Conservation (phyloP, 2,113 vertebrate genomes). For the Neogobius melanostomus region DNA sequence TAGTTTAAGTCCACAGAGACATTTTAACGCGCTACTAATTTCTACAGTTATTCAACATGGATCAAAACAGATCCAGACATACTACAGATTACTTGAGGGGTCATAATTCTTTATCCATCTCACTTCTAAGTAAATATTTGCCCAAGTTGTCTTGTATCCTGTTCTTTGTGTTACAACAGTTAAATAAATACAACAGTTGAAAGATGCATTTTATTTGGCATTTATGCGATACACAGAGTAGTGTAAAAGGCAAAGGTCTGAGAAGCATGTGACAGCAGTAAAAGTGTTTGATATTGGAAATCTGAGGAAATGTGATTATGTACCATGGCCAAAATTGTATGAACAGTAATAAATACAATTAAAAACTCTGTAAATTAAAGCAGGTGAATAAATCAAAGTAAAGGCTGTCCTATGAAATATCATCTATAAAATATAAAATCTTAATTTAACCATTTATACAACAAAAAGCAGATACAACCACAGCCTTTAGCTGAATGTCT, state of each 20-base stretch:
- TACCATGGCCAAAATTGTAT: conserved; percentile 9
- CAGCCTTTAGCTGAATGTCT: conserved; percentile 1
- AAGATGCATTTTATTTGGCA: conserved; percentile 66
- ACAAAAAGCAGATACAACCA: conserved; percentile 20
- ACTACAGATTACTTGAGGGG: too few species aligned
- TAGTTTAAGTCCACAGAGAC: too few species aligned
- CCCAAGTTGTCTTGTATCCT: conserved; percentile 26
- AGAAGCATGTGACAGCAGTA: conserved; percentile 17
- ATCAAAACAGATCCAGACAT: not conserved
- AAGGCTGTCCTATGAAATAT: conserved; percentile 20
- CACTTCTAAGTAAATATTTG: conserved; percentile 56
- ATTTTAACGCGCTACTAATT: not conserved
- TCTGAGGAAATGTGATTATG: conserved; percentile 22
- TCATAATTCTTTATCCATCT: conserved; percentile 1
- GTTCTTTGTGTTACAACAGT: not conserved
- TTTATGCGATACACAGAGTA: conserved; percentile 33
- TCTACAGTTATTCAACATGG: not conserved
- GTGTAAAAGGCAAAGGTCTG: conserved; percentile 41
- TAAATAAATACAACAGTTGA: conserved; percentile 18
- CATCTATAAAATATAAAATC: not conserved
- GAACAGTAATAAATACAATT: conserved; percentile 33
- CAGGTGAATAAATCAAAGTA: conserved; percentile 17
- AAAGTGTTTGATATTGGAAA: conserved; percentile 1
- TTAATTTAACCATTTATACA: conserved; percentile 9
- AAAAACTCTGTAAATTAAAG: conserved; percentile 1